Conservation (phyloP, 2,113 vertebrate genomes). For the Spilogale gracilis region DNA sequence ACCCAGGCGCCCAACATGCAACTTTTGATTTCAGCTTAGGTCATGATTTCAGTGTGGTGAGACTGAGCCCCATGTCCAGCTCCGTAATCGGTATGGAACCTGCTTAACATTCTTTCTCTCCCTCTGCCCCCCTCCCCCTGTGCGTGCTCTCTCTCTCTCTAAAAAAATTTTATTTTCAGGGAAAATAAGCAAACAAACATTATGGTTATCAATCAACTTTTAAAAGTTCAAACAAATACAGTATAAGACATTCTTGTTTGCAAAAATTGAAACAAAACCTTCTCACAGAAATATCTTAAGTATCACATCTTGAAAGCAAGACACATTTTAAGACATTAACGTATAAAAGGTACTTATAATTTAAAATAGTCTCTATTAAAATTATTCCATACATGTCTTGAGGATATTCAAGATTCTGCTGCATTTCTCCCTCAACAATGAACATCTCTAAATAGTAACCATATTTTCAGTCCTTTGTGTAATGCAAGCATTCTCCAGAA, state of each 20-base stretch:
- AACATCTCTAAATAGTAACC: slow-evolving; percentile 66
- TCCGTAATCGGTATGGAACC: neutral
- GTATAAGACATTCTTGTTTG: neutral
- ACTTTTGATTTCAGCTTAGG: neutral
- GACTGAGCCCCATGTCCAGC: neutral
- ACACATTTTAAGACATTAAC: slow-evolving; percentile 25
- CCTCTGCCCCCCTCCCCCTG: neutral
- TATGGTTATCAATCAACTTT: neutral
- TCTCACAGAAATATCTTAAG: slow-evolving; percentile 36
- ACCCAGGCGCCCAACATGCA: neutral
- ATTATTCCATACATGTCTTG: neutral
- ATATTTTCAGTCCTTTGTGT: slow-evolving; percentile 52
- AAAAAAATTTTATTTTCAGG: neutral
- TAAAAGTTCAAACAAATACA: neutral
- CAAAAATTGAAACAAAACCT: slow-evolving; percentile 39
- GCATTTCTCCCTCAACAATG: slow-evolving; percentile 59
- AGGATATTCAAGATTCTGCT: neutral
- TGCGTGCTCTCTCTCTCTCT: neutral
- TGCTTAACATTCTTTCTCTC: neutral
- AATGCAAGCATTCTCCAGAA: neutral
- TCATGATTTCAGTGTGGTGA: neutral
- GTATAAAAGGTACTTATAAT: neutral
- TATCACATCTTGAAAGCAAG: slow-evolving; percentile 48
- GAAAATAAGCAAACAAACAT: slow-evolving; percentile 36
- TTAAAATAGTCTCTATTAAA: slow-evolving; percentile 47